Evolutionary conservation across 1,140 invertebrate species (phyloP).

Genomic region (Agraylea sexmaculata): DNA sequence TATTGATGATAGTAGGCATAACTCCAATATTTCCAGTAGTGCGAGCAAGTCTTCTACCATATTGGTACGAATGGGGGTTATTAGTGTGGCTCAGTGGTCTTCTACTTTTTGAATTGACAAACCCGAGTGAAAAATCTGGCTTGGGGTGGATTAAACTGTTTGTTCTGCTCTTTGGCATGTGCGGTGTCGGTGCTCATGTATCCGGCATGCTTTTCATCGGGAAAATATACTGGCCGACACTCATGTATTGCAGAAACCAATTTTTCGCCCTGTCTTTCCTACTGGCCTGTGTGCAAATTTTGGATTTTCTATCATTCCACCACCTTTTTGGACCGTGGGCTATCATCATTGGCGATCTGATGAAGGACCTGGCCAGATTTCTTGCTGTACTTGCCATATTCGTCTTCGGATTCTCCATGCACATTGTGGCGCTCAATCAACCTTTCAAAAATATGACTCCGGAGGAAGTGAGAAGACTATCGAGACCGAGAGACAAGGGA

Average conservation of each 20-base stretch:
- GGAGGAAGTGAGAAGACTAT: slow-evolving; percentile 40
- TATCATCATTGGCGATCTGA: slow-evolving; percentile 79
- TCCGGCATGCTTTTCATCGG: slow-evolving; percentile 60
- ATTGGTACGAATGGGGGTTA: slow-evolving; percentile 94
- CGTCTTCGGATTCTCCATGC: slow-evolving; percentile 96
- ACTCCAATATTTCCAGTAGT: slow-evolving; percentile 77
- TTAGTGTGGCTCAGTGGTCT: slow-evolving; percentile 93
- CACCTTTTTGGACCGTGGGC: slow-evolving; percentile 98
- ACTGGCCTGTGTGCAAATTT: slow-evolving; percentile 90
- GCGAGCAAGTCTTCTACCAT: slow-evolving; percentile 56
- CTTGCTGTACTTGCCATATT: slow-evolving; percentile 95
- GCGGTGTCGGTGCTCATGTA: slow-evolving; percentile 84
- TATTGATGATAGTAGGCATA: slow-evolving; percentile 84
- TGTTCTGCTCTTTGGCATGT: slow-evolving; percentile 83
- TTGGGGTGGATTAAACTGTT: slow-evolving; percentile 87
- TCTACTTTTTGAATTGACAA: slow-evolving; percentile 90
- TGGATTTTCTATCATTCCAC: slow-evolving; percentile 96
- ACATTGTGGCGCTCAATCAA: slow-evolving; percentile 91
- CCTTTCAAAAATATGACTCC: slow-evolving; percentile 60
- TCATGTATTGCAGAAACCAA: slow-evolving; percentile 91
- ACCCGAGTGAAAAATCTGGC: slow-evolving; percentile 90
- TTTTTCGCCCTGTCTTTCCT: slow-evolving; percentile 90
- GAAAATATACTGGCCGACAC: slow-evolving; percentile 61
- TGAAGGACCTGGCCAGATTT: slow-evolving; percentile 89
- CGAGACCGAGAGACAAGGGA: slow-evolving; percentile 37